A percentile compares a stretch with the other conserved stretches of the same genome.
phyloP scores from a whole-genome alignment of 2,113 vertebrate species.

The Muntiacus reevesi region DNA sequence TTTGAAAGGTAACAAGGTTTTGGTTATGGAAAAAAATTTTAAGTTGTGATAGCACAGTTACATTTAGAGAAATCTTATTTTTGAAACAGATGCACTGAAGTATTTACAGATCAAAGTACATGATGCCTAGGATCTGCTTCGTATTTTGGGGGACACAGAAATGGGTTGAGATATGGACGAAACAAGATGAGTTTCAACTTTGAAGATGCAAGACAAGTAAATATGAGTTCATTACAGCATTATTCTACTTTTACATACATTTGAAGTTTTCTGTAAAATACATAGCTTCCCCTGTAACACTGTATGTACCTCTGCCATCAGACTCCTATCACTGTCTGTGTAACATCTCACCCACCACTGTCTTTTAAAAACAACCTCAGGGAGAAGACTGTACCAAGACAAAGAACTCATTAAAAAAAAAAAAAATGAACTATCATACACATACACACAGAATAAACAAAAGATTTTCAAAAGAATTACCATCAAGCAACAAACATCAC shows the following conservation, averaged over 20 bases:
- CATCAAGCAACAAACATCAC: neutral
- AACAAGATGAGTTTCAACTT: neutral
- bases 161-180: neutral
- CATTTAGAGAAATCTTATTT: neutral
- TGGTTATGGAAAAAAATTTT: neutral
- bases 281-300: neutral
- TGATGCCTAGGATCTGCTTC: neutral
- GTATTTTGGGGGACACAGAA: neutral
- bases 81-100: neutral
- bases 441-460: neutral
- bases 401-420: neutral
- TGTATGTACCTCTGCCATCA: neutral
- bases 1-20: neutral
- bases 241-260: neutral
- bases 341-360: neutral
- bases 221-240: neutral
- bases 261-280: neutral
- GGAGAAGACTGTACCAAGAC: neutral
- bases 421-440: neutral
- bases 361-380: neutral
- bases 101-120: neutral
- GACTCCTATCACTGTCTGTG: neutral
- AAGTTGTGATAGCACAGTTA: neutral
- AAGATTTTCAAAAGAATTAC: neutral
- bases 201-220: neutral